Percentiles rank a stretch among this genome's conserved stretches.
phyloP scores from a whole-genome alignment of 2,797 vertebrate genomes.

The Iguana delicatissima region DNA sequence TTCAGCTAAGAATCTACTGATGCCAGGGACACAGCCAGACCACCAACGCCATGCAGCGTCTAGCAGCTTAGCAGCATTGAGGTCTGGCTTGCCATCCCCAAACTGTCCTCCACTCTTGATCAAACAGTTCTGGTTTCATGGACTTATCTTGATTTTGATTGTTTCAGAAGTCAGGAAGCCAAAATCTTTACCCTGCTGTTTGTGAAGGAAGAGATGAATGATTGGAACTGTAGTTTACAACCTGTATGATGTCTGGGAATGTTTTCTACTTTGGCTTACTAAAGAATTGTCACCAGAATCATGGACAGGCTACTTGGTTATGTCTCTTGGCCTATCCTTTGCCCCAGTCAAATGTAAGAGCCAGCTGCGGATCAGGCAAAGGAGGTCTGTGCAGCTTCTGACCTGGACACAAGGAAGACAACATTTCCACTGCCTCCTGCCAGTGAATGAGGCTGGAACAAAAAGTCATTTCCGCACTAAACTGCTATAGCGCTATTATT shows the following conservation, averaged over 20 bases:
- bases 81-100: not conserved
- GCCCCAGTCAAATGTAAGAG: no score
- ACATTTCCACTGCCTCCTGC: no score
- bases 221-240: not conserved
- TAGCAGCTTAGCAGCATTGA: no score
- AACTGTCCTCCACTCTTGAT: not conserved
- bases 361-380: no score
- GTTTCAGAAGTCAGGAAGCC: not conserved
- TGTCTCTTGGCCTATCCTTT: no score
- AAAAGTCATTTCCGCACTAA: no score
- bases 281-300: not conserved
- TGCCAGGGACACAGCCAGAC: not conserved
- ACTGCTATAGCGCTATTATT: no score
- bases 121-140: not conserved
- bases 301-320: no score
- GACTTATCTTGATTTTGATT: not conserved
- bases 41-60: not conserved
- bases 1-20: not conserved
- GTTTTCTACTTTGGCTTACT: not conserved
- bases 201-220: not conserved
- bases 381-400: no score
- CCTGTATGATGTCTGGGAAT: not conserved
- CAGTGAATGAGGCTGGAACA: no score
- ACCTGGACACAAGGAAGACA: no score
- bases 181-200: not conserved